Base-by-base conservation (phyloP, 1,140 invertebrate genomes). In the Nasonia longicornis region DNA sequence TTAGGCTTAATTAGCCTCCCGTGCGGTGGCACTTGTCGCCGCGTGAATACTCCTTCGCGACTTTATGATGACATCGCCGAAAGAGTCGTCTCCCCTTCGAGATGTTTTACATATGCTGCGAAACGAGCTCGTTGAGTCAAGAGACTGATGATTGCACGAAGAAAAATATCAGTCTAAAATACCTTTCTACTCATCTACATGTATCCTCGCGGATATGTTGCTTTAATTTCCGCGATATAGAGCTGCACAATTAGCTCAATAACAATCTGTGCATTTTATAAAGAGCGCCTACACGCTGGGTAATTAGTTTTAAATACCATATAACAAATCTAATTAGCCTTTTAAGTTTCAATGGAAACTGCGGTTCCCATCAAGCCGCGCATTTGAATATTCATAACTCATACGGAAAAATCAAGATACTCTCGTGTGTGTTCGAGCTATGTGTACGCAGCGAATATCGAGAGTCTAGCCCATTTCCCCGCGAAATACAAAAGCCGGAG, bases 1-100 rank as follows among this genome's bases (percentile, higher is more conserved):
- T 89, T 89, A 88, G 81, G 75, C 84, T 86, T 89, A 89, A 89
- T 89, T 89, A 88, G 85, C 48, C 74, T 77, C 42, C 69, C 75
- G 80, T 73, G 52, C 52, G 16, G 12, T 58, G 64, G 45, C 73
- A 77, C 31, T 77, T 77, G 75, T 81, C 80, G 80, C 75, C 80
- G 80, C 80, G 69, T 52, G 80, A 77, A 75, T 76, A 73, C 66
- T 69, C 45, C 12, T 52, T 75, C 72, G 73, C 73, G 52, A 22
- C 73, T 52, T 73, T 42, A 72, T 70, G 70, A 79, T 71, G 26
- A 79, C 67, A 71, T 71, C 52, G 52, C 14, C 52, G 52, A 58
- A 58, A 58, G 52, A 58, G 16, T 58, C 6, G 20, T 58, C 3
- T 58, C 16, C 16, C 48, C 12, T 26, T 26, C 52, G 52, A 58